A percentile compares a stretch with the other conserved stretches of the same genome.
These are phyloP conservation scores for Boloria selene DNA, from an alignment of 2,888 invertebrate genomes.

Conservation along the genomic window DNA sequence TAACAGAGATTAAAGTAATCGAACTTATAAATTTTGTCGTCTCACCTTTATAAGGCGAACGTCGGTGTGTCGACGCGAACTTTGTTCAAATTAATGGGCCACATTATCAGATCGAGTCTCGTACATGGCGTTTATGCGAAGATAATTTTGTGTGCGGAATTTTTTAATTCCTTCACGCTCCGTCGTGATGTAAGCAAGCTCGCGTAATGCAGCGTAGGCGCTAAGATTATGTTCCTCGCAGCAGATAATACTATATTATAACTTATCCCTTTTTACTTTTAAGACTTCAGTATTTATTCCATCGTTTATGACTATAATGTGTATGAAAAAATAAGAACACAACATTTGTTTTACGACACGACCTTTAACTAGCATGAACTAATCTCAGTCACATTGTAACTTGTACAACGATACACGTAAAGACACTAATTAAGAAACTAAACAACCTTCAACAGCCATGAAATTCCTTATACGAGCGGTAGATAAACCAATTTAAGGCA, in stretches of 20 bases:
- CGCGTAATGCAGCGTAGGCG: conserved; percentile 49
- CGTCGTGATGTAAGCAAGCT: conserved; percentile 50
- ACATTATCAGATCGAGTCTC: conserved; percentile 80
- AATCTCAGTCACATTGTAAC: conserved; percentile 59
- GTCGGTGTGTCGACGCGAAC: conserved; percentile 79
- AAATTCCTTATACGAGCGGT: conserved; percentile 75
- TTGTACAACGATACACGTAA: conserved; percentile 56
- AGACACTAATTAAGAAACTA: conserved; percentile 74
- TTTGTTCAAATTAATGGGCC: conserved; percentile 81
- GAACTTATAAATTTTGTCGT: conserved; percentile 83
- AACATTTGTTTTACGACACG: conserved; percentile 12
- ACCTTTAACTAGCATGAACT: conserved; percentile 57
- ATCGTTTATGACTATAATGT: conserved; percentile 28
- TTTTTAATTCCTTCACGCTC: conserved; percentile 65
- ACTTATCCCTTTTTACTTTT: conserved; percentile 25
- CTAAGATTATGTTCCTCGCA: conserved; percentile 41
- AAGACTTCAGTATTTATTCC: conserved; percentile 23
- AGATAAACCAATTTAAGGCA: conserved; percentile 71
- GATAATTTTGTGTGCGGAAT: conserved; percentile 77
- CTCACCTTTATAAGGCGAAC: conserved; percentile 80
- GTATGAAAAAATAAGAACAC: conserved; percentile 46
- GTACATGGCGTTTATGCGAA: conserved; percentile 82
- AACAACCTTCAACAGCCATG: conserved; percentile 74
- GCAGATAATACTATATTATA: conserved; percentile 32
- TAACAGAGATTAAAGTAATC: conserved; percentile 83